A percentile compares a stretch with the other conserved stretches of the same genome.
Conservation (phyloP, 2,797 vertebrate genomes). For the Neosalanx taihuensis region DNA sequence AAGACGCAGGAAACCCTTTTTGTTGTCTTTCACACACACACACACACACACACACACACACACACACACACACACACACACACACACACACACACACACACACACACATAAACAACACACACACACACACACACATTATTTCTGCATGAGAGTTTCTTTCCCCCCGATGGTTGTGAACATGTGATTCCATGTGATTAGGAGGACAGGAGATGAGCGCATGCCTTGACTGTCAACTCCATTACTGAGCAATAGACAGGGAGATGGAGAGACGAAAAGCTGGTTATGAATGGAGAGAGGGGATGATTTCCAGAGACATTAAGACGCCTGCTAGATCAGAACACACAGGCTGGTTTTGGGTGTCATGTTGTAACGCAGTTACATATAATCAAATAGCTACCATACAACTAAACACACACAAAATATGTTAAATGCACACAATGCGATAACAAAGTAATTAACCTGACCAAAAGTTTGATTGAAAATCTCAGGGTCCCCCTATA, state of each 20-base stretch:
- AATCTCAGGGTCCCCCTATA: background rate
- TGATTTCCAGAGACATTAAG: background rate
- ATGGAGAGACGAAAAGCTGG: background rate
- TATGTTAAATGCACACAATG: background rate
- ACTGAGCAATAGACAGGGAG: constrained; percentile 15
- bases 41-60: background rate
- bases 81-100: background rate
- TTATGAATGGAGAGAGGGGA: background rate
- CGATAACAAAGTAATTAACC: constrained; percentile 11
- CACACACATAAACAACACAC: constrained; percentile 4
- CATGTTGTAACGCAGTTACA: background rate
- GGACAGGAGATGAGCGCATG: constrained; percentile 1
- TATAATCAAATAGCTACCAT: background rate
- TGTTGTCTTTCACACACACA: background rate
- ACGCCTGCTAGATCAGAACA: background rate
- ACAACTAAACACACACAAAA: background rate
- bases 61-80: background rate
- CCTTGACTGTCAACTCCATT: constrained; percentile 5
- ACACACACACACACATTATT: constrained; percentile 4
- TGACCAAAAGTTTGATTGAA: constrained; percentile 1
- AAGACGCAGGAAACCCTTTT: background rate
- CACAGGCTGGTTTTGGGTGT: background rate
- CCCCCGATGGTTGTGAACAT: constrained; percentile 18
- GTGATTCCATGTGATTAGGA: constrained; percentile 15
- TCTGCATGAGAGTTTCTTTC: constrained; percentile 2